phyloP scores from a whole-genome alignment of 2,888 invertebrate species.

The Drosophila formosana region DNA sequence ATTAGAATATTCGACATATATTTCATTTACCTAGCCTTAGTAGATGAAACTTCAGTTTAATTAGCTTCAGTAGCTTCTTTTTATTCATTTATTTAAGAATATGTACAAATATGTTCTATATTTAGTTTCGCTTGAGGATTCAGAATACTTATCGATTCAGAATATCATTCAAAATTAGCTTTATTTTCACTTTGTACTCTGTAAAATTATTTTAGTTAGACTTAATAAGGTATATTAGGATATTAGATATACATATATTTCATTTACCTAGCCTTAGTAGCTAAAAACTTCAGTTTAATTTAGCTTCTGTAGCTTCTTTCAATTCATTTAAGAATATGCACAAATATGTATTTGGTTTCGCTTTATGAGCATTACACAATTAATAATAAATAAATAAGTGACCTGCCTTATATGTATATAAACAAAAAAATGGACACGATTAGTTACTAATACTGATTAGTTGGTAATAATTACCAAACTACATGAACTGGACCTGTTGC shows the following conservation, averaged over 20 bases:
- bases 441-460: constrained; percentile 54
- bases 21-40: neutral
- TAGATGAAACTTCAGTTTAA: no score
- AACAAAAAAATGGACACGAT: constrained; percentile 22
- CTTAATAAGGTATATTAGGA: constrained; percentile 11
- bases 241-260: constrained; percentile 18
- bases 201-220: neutral
- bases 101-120: no score
- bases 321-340: constrained; percentile 15
- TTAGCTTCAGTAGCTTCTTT: no score
- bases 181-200: no score
- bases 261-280: constrained; percentile 30
- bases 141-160: no score
- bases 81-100: no score
- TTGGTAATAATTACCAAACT: constrained; percentile 34
- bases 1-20: constrained; percentile 5
- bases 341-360: constrained; percentile 13
- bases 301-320: constrained; percentile 38
- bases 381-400: constrained; percentile 29
- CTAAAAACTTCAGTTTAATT: constrained; percentile 35
- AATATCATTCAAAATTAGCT: no score
- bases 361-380: constrained; percentile 59
- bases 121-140: no score
- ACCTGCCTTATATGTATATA: neutral
- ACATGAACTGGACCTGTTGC: neutral